Evolutionary conservation across 2,797 vertebrate species (phyloP), one percentile per base, ranked within the genome.

Genomic region (Sebastes jordani): DNA sequence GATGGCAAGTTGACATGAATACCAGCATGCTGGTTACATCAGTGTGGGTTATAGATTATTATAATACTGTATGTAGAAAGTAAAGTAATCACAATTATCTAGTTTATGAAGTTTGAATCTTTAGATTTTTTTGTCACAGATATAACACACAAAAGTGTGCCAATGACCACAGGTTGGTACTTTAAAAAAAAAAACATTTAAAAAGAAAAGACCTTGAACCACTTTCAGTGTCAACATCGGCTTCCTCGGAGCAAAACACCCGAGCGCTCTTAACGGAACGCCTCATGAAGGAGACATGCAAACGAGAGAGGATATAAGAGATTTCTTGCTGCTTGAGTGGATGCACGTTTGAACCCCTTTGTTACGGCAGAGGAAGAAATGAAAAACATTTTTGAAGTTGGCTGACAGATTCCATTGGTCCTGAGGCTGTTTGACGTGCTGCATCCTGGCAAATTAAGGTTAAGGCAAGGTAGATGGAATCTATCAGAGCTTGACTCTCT

Each of bases 401-500:
- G 87, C 92, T 95, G 93, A 93, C 94, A 94, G 89, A 95, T 93
- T 94, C 86, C 75, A 92, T 94, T 91, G 93, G 91, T 93, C 91
- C 92, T 71, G 82, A 76, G 93, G 91, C 91, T 89, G 88, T 93
- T 91, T 92, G 92, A 95, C 88, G 83, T 93, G 89, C 92, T 68
- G 85, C 92, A 94, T 95, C 92, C 87, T 87, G 86, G 89, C 91
- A 94, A 94, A 96, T 95, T 95, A 96, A 94, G 95, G 94, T 95
- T 96, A 95, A 93, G 86, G 91, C 87, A 93, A 96, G 93, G 94
- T 94, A 94, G 93, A 95, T 89, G 76, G 93, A 90, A 89, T 94
- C 91, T 89, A 90, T 94, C 90, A 92, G 93, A 92, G 92, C 87
- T 86, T 90, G 93, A 92, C 91, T 94, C 91, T 94, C 85, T 91